Percentiles rank a stretch among this genome's conserved stretches.
Conservation (phyloP, 2,113 vertebrate genomes). For the Apteryx owenii region DNA sequence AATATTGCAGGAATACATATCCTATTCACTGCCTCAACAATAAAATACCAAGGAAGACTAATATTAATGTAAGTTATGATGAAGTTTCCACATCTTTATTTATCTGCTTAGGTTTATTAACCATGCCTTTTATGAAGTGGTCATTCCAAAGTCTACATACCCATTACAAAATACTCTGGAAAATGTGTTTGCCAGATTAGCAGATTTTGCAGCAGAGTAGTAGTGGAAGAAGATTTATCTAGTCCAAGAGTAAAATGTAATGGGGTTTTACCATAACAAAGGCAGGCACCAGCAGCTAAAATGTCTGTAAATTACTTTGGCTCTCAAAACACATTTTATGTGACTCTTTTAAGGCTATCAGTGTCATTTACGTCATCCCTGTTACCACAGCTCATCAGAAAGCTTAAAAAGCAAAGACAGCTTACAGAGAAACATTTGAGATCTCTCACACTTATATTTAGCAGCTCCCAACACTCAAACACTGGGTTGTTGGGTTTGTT, state of each 20-base stretch:
- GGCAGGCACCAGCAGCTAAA: neutral
- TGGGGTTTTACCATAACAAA: neutral
- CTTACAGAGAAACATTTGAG: neutral
- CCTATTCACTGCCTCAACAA: neutral
- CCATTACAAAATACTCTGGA: neutral
- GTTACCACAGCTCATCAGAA: neutral
- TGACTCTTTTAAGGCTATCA: neutral
- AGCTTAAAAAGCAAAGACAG: neutral
- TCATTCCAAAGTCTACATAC: neutral
- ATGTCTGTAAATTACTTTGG: neutral
- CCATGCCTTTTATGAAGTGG: neutral
- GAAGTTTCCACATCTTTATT: neutral
- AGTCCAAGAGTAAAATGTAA: neutral
- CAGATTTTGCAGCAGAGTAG: neutral
- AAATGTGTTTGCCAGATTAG: neutral
- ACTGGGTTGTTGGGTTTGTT: rapidly evolving
- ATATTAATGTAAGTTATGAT: neutral
- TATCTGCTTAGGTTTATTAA: neutral
- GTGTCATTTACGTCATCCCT: neutral
- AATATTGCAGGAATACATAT: neutral
- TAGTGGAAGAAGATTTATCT: neutral
- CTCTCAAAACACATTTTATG: neutral
- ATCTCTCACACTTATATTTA: neutral
- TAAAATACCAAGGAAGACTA: neutral
- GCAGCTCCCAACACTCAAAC: neutral